Evolutionary conservation across 2,113 vertebrate species (phyloP), one percentile per base, ranked within the genome.

Genomic region (Tympanuchus pallidicinctus): DNA sequence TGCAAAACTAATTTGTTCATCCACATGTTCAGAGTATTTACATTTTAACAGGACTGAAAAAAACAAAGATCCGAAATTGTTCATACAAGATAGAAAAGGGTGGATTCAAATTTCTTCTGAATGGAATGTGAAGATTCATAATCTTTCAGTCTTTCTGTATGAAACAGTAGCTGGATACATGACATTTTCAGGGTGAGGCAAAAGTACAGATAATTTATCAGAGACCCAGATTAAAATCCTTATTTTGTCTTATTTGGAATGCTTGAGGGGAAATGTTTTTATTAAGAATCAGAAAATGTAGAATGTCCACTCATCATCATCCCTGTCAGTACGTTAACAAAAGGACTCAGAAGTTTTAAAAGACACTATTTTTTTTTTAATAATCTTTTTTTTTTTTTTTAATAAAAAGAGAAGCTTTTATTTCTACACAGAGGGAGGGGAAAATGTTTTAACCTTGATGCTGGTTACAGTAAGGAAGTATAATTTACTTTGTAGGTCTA

Each of bases 11-110:
- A 95, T 90, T 96, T 82, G 2, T 94, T 97, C 57, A 74, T 94
- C 83, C 97, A 75, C 75, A 21, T 94, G 57, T 57, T 96, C 94
- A 92, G 94, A 92, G 88, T 87, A 92, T 96, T 91, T 82, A 25
- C 95, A 95, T 94, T 97, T 89, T 96, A 88, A 97, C 83, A 97
- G 82, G 93, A 61, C 69, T 65, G 45, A 96, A 96, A 72, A 96
- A 97, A 94, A 52, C 72, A 89, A 93, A 90, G 69, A 40, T 91
- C 94, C 82, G 92, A 83, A 82, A 60, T 93, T 96, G 82, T 95
- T 63, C 67, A 63, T 89, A 90, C 95, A 86, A 69, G 81, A 95
- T 96, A 92, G 54, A 91, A 97, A 96, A 61, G 69, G 56, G 89
- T 90, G 73, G 57, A 93, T 89, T 96, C 38, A 95, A 85, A 93